Evolutionary conservation across 2,113 vertebrate genomes (phyloP).

Genomic region (Podiceps cristatus): DNA sequence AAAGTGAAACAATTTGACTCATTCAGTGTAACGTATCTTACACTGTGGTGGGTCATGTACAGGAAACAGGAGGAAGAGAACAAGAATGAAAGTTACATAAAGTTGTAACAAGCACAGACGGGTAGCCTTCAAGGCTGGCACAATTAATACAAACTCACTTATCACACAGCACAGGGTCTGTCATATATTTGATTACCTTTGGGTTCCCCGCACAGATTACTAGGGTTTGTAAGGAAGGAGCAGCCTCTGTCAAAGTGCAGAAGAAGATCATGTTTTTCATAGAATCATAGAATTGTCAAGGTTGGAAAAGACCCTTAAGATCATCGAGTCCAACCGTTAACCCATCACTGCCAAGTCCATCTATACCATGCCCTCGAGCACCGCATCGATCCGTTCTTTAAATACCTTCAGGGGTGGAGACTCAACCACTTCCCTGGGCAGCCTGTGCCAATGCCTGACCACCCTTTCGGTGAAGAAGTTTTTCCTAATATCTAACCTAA

Average conservation of each 20-base stretch:
- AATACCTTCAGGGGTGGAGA: too few relatives aligned
- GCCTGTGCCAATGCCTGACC: too few relatives aligned
- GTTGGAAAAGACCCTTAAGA: too few relatives aligned
- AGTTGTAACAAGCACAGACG: background rate
- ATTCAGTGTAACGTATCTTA: fast-evolving
- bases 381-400: too few relatives aligned
- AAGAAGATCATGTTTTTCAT: background rate
- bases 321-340: too few relatives aligned
- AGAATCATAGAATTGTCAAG: too few relatives aligned
- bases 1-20: background rate
- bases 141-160: background rate
- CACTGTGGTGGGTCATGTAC: fast-evolving
- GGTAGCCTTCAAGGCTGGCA: background rate
- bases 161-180: background rate
- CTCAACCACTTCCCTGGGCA: too few relatives aligned
- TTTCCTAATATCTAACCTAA: too few relatives aligned
- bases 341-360: too few relatives aligned
- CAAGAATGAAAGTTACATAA: background rate
- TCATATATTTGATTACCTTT: background rate
- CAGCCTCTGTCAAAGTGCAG: background rate
- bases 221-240: background rate
- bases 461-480: too few relatives aligned
- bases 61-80: background rate
- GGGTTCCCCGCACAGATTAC: background rate
- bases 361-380: too few relatives aligned